phyloP scores from a whole-genome alignment of 2,888 invertebrate genomes.

The Torymus auratus region DNA sequence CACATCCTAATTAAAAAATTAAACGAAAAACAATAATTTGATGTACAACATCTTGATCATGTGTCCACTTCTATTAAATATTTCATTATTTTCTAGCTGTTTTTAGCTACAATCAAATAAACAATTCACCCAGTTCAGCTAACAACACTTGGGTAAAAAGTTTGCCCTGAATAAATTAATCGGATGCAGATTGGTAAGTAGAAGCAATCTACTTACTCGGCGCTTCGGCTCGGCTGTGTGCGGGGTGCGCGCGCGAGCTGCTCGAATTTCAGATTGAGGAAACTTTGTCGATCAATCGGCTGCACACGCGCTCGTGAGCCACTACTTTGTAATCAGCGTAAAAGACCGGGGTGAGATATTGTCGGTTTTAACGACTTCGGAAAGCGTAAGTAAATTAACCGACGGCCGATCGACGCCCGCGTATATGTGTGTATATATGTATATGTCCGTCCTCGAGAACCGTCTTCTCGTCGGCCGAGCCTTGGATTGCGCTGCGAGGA shows the following conservation, averaged over 20 bases:
- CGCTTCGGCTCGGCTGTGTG: background rate
- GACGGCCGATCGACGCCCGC: background rate
- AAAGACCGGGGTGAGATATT: conserved; percentile 56
- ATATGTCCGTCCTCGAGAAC: background rate
- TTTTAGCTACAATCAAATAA: too few species aligned
- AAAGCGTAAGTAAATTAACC: conserved; percentile 24
- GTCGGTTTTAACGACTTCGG: conserved; percentile 50
- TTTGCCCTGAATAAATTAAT: conserved; percentile 33
- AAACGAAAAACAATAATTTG: too few species aligned
- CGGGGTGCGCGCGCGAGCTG: conserved; percentile 27
- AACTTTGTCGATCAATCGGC: conserved; percentile 56
- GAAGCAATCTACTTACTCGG: conserved; percentile 54
- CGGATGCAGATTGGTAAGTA: conserved; percentile 53
- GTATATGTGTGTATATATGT: too few species aligned
- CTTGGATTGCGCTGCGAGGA: background rate
- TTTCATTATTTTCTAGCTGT: too few species aligned
- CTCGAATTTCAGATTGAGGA: conserved; percentile 56
- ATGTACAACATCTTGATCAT: too few species aligned
- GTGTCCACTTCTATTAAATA: too few species aligned
- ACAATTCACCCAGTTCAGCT: too few species aligned
- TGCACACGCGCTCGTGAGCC: background rate
- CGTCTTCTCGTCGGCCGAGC: background rate
- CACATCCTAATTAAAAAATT: too few species aligned
- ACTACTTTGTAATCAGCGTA: conserved; percentile 57
- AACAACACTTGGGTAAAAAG: too few species aligned